These are phyloP conservation scores for Podotricha telesiphe DNA, from an alignment of 2,888 invertebrate genomes.

Conservation along the genomic window DNA sequence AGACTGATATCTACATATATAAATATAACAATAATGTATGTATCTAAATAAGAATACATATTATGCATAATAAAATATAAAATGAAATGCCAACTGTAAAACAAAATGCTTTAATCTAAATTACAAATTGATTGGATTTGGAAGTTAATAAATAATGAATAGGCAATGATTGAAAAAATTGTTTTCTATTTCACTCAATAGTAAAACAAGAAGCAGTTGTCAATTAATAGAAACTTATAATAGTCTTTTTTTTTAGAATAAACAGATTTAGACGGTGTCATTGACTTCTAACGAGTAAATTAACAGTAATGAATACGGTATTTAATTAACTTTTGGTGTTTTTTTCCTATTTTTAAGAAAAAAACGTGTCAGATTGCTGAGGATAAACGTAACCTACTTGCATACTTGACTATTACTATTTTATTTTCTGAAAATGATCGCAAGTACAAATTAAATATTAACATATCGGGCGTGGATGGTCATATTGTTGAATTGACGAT, in stretches of 20 bases:
- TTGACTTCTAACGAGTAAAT: conserved; percentile 13
- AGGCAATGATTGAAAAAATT: not conserved
- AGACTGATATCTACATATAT: not conserved
- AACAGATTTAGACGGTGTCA: conserved; percentile 2
- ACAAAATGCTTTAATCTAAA: not conserved
- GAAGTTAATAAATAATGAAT: not conserved
- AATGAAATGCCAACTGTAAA: not conserved
- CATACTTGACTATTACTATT: not conserved
- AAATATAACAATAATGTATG: not conserved
- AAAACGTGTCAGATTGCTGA: too few relatives aligned
- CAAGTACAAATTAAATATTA: not conserved
- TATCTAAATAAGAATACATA: too few relatives aligned
- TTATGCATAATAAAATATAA: too few relatives aligned
- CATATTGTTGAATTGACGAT: too few relatives aligned
- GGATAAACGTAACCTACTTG: too few relatives aligned
- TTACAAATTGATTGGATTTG: not conserved
- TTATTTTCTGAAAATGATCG: not conserved
- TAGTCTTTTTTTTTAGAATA: not conserved
- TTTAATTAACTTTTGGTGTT: not conserved
- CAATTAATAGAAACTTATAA: not conserved
- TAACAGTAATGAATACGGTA: conserved; percentile 10
- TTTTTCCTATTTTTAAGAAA: not conserved
- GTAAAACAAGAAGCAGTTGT: too few relatives aligned
- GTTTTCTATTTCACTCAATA: not conserved
- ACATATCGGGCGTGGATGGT: too few relatives aligned